Evolutionary conservation across 2,113 vertebrate species (phyloP), one percentile per base, ranked within the genome.

Genomic region (Oncorhynchus tshawytscha): DNA sequence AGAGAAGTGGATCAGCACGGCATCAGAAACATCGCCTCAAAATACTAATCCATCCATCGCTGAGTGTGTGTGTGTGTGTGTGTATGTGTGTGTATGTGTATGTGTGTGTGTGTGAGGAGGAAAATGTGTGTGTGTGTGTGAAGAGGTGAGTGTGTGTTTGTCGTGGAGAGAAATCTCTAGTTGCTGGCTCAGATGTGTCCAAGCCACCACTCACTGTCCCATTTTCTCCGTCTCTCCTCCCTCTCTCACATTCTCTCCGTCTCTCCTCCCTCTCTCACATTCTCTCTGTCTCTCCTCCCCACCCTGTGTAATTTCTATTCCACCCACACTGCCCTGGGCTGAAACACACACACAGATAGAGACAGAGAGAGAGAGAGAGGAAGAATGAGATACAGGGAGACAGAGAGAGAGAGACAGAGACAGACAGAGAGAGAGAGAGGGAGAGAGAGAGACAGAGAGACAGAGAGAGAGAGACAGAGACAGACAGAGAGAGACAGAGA

Each of bases 381-480:
- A 74, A 67, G 68, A 67, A 24, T 75, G 60, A 71, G 68, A 39
- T 71, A 54, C 0, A 16, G n/a, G 51, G 2, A 54, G 51, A 18
- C 5, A 54, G 12, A 54, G 5, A 7, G 5, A 34, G 1, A 34
- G 6, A 34, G 31, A 34, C 0, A 6, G 31, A 54, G 2, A 16
- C 0, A 6, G 31, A n/a, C n/a, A 1, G 5, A 7, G 5, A 7
- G 5, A 0, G 0, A 4, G 4, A 29, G 4, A 34, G 5, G 1
- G 5, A 34, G 31, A 34, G 1, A 1, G 29, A 54, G 12, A 54
- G 6, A 1, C 1, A 1, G 34, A 34, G 6, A 34, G 6, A 34
- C 6, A 34, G 6, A 34, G 6, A 34, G 6, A 39, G 5, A 39
- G 6, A 39, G 6, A 34, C 0, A 6, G 34, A 54, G 12, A 54